Evolutionary conservation across 2,888 invertebrate genomes (phyloP), one percentile per base, ranked within the genome.

Genomic region (Ichneumoninae sp.): DNA sequence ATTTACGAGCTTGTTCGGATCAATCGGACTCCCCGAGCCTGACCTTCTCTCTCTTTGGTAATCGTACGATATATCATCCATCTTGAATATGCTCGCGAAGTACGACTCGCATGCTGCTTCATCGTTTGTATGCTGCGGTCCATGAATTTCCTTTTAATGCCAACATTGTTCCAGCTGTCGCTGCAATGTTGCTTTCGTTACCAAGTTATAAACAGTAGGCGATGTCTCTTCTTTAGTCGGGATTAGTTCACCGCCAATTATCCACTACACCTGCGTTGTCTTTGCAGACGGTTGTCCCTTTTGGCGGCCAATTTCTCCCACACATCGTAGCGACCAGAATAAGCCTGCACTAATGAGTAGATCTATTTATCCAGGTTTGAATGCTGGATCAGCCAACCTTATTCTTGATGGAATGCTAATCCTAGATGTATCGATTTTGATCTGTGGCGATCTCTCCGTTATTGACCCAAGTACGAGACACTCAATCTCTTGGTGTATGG

Each of bases 391-490:
- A 3, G 86, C 84, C 63, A 86, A 68, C 36, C 75, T 40, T 10
- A 86, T 19, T 60, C 71, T 73, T 50, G 71, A 54, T 26, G 83
- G 83, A 60, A 86, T 69, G 19, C 68, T 60, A 26, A 85, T 69
- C 1, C 57, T 16, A 33, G 79, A 50, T 76, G 60, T 69, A 13
- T 80, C 54, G 3, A 83, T 26, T 74, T 66, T 68, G 4, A 79
- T 57, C 22, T 83, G 79, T 19, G 83, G 83, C 7, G 68, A 8
- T 76, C 63, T 65, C 6, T 50, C 65, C 7, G 83, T 85, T 52
- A 87, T 87, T 10, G 50, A 36, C 54, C 83, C 81, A 16, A 85
- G 50, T 16, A 85, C 70, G 16, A 85, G 40, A 75, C 81, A 86
- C n/a, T 83, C 76, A 44, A 81, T 57, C 50, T 74, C 63, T 44